Evolutionary conservation across 2,888 invertebrate species (phyloP), one percentile per base, ranked within the genome.

Genomic region (Ptychoptera contaminata): DNA sequence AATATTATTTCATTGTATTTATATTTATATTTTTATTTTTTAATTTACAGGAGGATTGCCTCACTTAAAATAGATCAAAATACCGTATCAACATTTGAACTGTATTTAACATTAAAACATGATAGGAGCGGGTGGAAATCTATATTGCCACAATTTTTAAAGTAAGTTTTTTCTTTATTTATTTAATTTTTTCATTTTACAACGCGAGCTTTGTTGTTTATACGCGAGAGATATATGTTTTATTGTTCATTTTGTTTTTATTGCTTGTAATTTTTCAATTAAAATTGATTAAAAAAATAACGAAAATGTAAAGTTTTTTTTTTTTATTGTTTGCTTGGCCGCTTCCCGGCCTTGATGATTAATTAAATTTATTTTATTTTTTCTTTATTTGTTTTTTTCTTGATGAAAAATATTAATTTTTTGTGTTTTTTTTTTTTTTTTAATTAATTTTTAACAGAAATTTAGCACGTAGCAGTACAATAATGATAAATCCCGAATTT

Each of bases 11-110:
- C n/a, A n/a, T n/a, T n/a, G n/a, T n/a, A n/a, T n/a, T n/a, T n/a
- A n/a, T n/a, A n/a, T n/a, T n/a, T 45, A 37, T 44, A 42, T 37
- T 40, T 44, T 35, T 37, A 44, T 42, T 23, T 43, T 42, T 39
- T 37, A 34, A 32, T 8, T 51, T 54, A 9, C 52, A 72, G 83
- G 54, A 73, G 79, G 58, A 73, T 91, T 55, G 85, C 86, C 46
- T 81, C 82, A 57, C 76, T 91, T 65, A 82, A 86, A 65, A 80
- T 85, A 58, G 90, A 91, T 68, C 82, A 84, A 43, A 77, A 77
- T 60, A 85, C 87, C 30, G 82, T 90, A 42, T 83, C 90, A 49
- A 92, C 91, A 49, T 92, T 91, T 65, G 91, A 92, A 67, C 73
- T 92, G 56, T 84, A 83, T 67, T 72, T 92, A 52, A 90, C 86